These are phyloP conservation scores for Marasmarcha lunaedactyla DNA, from an alignment of 2,888 invertebrate species.

Conservation along the genomic window DNA sequence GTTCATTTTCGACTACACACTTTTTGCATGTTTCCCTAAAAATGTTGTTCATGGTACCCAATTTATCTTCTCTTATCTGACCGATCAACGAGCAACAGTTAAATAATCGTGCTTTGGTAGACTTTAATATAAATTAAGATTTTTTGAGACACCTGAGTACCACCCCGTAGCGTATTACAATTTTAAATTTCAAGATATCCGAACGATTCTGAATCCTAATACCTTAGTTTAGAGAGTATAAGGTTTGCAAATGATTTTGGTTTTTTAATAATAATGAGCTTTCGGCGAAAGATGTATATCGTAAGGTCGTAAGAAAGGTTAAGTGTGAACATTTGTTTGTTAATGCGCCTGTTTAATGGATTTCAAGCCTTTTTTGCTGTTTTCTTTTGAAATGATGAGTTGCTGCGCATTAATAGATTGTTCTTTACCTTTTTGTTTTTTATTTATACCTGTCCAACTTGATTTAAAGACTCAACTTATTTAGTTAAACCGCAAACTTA, in stretches of 20 bases:
- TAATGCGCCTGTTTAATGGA: constrained; percentile 63
- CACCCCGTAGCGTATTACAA: constrained; percentile 30
- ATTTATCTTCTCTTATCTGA: constrained; percentile 9
- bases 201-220: constrained; percentile 22
- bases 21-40: neutral
- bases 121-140: constrained; percentile 68
- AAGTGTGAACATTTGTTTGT: constrained; percentile 70
- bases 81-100: constrained; percentile 49
- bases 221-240: constrained; percentile 2
- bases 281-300: constrained; percentile 61
- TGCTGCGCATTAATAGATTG: constrained; percentile 48
- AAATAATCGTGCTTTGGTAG: constrained; percentile 60
- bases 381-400: constrained; percentile 52
- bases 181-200: neutral
- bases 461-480: neutral
- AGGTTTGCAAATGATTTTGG: constrained; percentile 11
- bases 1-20: neutral
- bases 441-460: neutral
- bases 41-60: neutral
- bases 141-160: constrained; percentile 64
- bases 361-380: constrained; percentile 48
- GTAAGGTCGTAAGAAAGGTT: constrained; percentile 57
- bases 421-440: constrained; percentile 21
- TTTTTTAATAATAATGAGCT: constrained; percentile 50
- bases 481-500: no score